Evolutionary conservation across 2,113 vertebrate genomes (phyloP).

Genomic region (Polyodon spathula): DNA sequence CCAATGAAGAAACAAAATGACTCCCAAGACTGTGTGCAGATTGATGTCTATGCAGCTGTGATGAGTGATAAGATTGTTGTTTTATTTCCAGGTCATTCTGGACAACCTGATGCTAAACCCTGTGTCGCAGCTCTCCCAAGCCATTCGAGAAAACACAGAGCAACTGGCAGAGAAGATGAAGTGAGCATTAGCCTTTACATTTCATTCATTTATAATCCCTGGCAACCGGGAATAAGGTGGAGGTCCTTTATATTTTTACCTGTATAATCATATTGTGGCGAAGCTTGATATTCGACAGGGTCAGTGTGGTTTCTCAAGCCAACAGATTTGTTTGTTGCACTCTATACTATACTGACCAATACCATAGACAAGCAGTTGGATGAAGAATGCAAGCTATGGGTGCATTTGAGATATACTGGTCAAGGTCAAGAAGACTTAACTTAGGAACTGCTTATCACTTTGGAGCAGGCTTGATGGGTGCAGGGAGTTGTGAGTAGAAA

Average conservation of each 20-base stretch:
- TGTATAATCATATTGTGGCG: background rate
- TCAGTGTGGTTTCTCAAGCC: background rate
- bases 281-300: background rate
- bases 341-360: too few relatives aligned
- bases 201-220: background rate
- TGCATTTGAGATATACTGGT: too few relatives aligned
- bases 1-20: too few relatives aligned
- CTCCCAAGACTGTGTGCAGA: too few relatives aligned
- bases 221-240: background rate
- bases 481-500: too few relatives aligned
- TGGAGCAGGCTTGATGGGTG: too few relatives aligned
- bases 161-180: constrained; percentile 88
- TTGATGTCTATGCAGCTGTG: too few relatives aligned
- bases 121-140: constrained; percentile 78
- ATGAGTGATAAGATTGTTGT: background rate
- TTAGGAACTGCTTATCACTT: too few relatives aligned
- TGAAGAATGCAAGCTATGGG: too few relatives aligned
- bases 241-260: background rate
- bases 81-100: constrained; percentile 58
- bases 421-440: too few relatives aligned
- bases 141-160: constrained; percentile 85
- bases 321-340: too few relatives aligned
- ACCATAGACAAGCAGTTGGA: too few relatives aligned
- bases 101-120: constrained; percentile 82
- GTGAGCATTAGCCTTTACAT: constrained; percentile 47